phyloP scores from a whole-genome alignment of 2,797 vertebrate species.

The Paguma larvata region DNA sequence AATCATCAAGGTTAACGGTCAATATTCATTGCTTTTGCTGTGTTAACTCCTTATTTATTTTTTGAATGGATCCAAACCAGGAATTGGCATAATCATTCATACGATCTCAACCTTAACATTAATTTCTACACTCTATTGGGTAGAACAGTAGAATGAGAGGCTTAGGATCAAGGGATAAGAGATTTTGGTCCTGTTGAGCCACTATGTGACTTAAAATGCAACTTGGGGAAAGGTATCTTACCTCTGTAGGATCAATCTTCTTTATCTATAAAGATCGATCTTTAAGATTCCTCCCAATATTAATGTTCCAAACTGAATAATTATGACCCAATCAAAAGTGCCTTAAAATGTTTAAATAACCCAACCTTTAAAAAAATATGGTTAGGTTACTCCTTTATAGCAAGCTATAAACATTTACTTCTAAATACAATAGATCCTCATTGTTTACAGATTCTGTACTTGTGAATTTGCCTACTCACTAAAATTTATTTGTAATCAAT shows the following conservation, averaged over 20 bases:
- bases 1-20: not conserved
- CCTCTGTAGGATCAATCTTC: not conserved
- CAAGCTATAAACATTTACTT: not conserved
- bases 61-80: too few relatives aligned
- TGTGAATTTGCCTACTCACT: not conserved
- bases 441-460: not conserved
- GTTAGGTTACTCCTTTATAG: not conserved
- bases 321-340: not conserved
- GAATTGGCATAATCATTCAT: too few relatives aligned
- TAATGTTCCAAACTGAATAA: constrained; percentile 19
- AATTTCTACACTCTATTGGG: not conserved
- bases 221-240: not conserved
- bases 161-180: not conserved
- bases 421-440: not conserved
- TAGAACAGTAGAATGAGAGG: not conserved
- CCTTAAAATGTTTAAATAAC: constrained; percentile 36
- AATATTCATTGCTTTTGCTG: not conserved
- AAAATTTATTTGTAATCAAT: not conserved
- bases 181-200: not conserved
- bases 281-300: not conserved
- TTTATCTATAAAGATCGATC: not conserved
- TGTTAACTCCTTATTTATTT: not conserved
- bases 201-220: not conserved
- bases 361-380: not conserved
- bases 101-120: too few relatives aligned